These are phyloP conservation scores for Cydia amplana DNA, from an alignment of 1,140 invertebrate genomes.

Conservation along the genomic window DNA sequence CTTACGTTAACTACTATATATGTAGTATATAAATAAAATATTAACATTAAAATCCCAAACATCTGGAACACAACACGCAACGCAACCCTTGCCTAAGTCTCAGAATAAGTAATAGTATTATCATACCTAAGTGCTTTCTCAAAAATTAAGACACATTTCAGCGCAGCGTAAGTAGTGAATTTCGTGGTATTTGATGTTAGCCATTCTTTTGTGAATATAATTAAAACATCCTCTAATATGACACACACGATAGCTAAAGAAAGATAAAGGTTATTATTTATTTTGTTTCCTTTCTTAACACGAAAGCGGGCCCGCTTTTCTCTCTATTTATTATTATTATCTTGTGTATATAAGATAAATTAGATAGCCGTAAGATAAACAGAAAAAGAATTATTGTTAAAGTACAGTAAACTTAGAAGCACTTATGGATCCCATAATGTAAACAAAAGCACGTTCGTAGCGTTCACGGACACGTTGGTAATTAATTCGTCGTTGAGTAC, in stretches of 20 bases:
- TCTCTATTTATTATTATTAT: constrained; percentile 74
- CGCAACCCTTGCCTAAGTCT: too few relatives aligned
- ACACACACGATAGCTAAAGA: constrained; percentile 61
- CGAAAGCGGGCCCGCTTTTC: constrained; percentile 66
- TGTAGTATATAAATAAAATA: too few relatives aligned
- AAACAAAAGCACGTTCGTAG: constrained; percentile 59
- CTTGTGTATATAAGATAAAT: constrained; percentile 67
- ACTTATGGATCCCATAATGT: constrained; percentile 61
- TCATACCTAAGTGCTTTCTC: too few relatives aligned
- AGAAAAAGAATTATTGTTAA: constrained; percentile 72
- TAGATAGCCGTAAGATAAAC: constrained; percentile 69
- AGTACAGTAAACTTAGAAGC: constrained; percentile 59
- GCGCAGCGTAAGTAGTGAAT: too few relatives aligned
- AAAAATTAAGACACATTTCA: too few relatives aligned
- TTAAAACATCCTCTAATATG: constrained; percentile 55
- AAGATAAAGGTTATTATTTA: constrained; percentile 64
- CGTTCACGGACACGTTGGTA: constrained; percentile 28
- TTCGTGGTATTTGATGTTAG: background rate
- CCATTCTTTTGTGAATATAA: background rate
- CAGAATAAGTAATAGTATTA: too few relatives aligned
- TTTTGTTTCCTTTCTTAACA: constrained; percentile 70
- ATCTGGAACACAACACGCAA: too few relatives aligned
- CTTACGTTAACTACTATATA: too few relatives aligned
- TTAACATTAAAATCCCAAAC: too few relatives aligned
- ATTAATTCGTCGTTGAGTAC: constrained; percentile 5